Percentiles rank a stretch among this genome's conserved stretches.
phyloP scores from a whole-genome alignment of 2,113 vertebrate genomes.

The Cervus canadensis region DNA sequence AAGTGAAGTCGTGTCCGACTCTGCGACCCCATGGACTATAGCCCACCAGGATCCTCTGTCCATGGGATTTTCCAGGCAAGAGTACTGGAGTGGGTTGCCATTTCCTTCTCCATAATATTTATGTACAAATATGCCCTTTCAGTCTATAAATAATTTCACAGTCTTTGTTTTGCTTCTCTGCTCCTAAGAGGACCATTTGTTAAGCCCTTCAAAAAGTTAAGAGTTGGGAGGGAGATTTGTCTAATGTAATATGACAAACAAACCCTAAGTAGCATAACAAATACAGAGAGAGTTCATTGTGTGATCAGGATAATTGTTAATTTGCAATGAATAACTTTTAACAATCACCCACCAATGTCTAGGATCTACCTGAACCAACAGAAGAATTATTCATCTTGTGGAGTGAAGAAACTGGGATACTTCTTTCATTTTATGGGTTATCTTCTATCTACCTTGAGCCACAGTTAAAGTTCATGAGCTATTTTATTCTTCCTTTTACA shows the following conservation, averaged over 20 bases:
- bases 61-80: too few species aligned
- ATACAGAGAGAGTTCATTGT: background rate
- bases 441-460: background rate
- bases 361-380: background rate
- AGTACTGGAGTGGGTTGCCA: too few species aligned
- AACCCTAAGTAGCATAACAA: background rate
- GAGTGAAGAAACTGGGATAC: background rate
- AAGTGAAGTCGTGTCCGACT: too few species aligned
- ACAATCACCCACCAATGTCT: background rate
- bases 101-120: background rate
- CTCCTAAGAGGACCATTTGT: background rate
- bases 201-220: background rate
- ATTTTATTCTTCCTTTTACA: background rate
- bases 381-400: background rate
- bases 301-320: background rate
- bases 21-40: too few species aligned
- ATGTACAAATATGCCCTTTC: background rate
- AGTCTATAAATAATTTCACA: background rate
- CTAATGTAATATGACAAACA: background rate
- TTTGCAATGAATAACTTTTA: background rate
- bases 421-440: background rate
- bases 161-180: background rate
- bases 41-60: too few species aligned
- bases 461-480: background rate
- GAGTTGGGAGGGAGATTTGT: background rate